These are phyloP conservation scores for Meteorus sp. DNA, from an alignment of 1,140 invertebrate genomes.

Conservation along the genomic window DNA sequence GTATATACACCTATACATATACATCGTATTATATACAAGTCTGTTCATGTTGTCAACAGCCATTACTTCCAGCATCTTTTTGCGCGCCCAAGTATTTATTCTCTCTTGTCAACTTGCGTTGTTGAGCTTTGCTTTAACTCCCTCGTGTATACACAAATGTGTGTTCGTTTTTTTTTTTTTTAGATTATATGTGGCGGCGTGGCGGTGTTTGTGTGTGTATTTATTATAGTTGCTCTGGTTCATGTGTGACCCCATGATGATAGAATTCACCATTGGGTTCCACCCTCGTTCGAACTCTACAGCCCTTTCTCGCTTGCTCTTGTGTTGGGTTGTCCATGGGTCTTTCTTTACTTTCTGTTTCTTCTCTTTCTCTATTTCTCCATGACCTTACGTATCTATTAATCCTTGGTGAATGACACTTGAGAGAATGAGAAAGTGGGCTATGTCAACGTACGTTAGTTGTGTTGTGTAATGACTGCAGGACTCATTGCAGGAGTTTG, in stretches of 20 bases:
- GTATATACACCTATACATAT: too few species aligned
- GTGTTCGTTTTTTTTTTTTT: too few species aligned
- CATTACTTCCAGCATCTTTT: conserved; percentile 61
- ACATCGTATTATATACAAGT: too few species aligned
- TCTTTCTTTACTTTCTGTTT: not conserved
- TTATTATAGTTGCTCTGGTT: too few species aligned
- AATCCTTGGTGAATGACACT: conserved; percentile 57
- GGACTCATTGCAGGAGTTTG: too few species aligned
- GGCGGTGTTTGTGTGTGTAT: too few species aligned
- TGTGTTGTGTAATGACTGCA: too few species aligned
- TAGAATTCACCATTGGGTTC: not conserved
- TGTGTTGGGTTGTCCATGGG: too few species aligned
- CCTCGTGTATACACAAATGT: not conserved
- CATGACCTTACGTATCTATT: conserved; percentile 53
- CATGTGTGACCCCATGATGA: too few species aligned
- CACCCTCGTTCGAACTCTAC: conserved; percentile 18
- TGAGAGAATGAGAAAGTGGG: conserved; percentile 35
- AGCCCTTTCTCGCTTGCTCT: too few species aligned
- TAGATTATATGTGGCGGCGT: too few species aligned
- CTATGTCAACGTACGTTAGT: not conserved
- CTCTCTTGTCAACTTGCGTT: not conserved
- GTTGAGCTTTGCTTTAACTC: not conserved
- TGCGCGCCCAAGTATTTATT: conserved; percentile 24
- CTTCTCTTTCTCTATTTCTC: not conserved
- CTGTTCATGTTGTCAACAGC: conserved; percentile 58